Percentiles rank a stretch among this genome's conserved stretches.
phyloP scores from a whole-genome alignment of 2,888 invertebrate genomes.

The Lasioglossum zephyrum region DNA sequence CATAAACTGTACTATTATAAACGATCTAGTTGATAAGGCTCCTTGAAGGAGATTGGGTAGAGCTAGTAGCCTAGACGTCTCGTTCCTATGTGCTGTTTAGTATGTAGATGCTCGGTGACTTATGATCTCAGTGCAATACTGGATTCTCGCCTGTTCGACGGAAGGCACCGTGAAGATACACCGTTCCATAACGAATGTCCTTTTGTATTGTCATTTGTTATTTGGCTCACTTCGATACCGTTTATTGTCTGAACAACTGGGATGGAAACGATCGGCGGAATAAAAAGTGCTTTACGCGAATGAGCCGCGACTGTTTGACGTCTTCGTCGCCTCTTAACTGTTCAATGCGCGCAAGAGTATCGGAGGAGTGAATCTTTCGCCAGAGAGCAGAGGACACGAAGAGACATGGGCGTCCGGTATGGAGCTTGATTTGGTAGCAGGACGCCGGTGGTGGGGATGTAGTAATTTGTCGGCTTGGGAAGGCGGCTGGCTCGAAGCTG shows the following conservation, averaged over 20 bases:
- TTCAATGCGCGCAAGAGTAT: constrained; percentile 21
- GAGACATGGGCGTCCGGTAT: constrained; percentile 56
- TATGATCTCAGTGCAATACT: not conserved
- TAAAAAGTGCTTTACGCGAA: constrained; percentile 23
- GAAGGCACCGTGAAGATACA: not conserved
- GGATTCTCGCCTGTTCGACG: no score
- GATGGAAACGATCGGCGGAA: not conserved
- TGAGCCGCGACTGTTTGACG: constrained; percentile 47
- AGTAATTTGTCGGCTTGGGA: constrained; percentile 83
- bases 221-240: constrained; percentile 40
- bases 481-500: constrained; percentile 82
- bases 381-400: constrained; percentile 46
- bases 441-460: constrained; percentile 76
- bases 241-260: constrained; percentile 50
- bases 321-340: constrained; percentile 10
- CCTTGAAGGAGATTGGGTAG: not conserved
- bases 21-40: not conserved
- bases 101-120: not conserved
- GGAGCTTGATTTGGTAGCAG: constrained; percentile 75
- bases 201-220: constrained; percentile 52
- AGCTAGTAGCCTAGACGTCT: not conserved
- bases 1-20: not conserved
- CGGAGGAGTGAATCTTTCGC: constrained; percentile 42
- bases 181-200: not conserved
- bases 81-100: not conserved